A percentile compares a stretch with the other conserved stretches of the same genome.
Conservation (phyloP, 2,797 vertebrate species). For the Melanogrammus aeglefinus region DNA sequence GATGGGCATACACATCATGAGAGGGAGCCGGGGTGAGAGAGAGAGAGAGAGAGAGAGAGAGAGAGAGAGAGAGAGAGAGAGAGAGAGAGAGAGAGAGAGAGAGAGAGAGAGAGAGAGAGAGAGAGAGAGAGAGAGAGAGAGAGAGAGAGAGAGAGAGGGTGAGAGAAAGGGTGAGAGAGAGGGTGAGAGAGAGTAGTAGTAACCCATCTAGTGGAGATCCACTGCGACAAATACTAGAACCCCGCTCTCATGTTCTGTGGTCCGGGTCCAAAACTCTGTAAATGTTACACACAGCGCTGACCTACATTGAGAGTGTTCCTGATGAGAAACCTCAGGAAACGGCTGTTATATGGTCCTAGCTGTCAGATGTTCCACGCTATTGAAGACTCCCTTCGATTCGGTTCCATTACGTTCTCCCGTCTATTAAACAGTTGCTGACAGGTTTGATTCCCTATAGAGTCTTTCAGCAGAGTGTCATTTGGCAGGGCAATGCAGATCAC, state of each 20-base stretch:
- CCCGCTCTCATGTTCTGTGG: neutral
- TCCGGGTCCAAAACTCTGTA: neutral
- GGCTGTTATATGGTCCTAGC: neutral
- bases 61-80: conserved; percentile 7
- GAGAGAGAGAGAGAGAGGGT: too few species aligned
- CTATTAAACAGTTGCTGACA: neutral
- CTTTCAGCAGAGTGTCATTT: neutral
- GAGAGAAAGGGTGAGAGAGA: too few species aligned
- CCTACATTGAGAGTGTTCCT: neutral
- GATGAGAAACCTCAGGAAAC: neutral
- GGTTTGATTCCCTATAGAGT: neutral
- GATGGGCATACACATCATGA: neutral
- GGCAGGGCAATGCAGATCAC: neutral
- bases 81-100: conserved; percentile 18
- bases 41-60: conserved; percentile 1
- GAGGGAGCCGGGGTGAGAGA: too few species aligned
- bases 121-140: neutral
- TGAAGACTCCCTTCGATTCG: neutral
- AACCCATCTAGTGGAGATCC: too few species aligned
- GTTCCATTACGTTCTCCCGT: too few species aligned
- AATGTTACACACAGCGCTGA: neutral
- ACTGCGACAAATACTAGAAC: too few species aligned
- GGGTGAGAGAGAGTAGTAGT: too few species aligned
- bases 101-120: neutral
- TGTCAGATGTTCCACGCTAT: neutral